A percentile compares a stretch with the other conserved stretches of the same genome.
Evolutionary conservation across 64 coral and sea anemone species (phyloP).

Genomic region (Astreopora myriophthalma): DNA sequence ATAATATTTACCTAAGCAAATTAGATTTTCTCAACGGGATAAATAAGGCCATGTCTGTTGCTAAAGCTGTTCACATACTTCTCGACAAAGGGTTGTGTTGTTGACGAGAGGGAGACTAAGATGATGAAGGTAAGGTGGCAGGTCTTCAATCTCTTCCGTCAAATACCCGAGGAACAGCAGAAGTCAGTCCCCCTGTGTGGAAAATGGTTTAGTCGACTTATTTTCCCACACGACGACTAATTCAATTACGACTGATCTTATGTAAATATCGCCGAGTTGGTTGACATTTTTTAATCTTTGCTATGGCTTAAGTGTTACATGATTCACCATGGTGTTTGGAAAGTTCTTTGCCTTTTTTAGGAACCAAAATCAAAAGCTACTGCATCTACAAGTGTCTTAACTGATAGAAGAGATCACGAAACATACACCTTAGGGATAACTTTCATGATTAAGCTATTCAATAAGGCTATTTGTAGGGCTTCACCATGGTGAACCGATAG

Average conservation of each 20-base stretch:
- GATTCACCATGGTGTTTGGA: neutral
- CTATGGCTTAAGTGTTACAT: neutral
- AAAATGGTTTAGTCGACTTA: neutral
- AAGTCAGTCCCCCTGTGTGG: too few relatives aligned
- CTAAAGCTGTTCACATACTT: too few relatives aligned
- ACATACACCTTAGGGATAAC: neutral
- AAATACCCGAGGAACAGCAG: too few relatives aligned
- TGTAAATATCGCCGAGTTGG: neutral
- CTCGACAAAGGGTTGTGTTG: too few relatives aligned
- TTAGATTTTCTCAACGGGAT: too few relatives aligned
- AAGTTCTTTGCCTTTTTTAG: neutral
- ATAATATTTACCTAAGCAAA: too few relatives aligned
- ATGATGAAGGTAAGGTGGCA: neutral
- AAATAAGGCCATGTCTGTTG: too few relatives aligned
- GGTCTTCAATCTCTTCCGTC: too few relatives aligned
- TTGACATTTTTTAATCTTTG: conserved; percentile 1
- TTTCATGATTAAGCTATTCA: neutral
- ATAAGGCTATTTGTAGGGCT: neutral
- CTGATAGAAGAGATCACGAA: neutral
- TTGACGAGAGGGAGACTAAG: too few relatives aligned
- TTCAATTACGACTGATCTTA: neutral
- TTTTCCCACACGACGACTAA: neutral
- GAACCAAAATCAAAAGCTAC: too few relatives aligned
- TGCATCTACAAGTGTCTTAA: neutral
- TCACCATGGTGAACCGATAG: neutral